phyloP scores from a whole-genome alignment of 2,797 vertebrate genomes.

The Phoeniculus purpureus region DNA sequence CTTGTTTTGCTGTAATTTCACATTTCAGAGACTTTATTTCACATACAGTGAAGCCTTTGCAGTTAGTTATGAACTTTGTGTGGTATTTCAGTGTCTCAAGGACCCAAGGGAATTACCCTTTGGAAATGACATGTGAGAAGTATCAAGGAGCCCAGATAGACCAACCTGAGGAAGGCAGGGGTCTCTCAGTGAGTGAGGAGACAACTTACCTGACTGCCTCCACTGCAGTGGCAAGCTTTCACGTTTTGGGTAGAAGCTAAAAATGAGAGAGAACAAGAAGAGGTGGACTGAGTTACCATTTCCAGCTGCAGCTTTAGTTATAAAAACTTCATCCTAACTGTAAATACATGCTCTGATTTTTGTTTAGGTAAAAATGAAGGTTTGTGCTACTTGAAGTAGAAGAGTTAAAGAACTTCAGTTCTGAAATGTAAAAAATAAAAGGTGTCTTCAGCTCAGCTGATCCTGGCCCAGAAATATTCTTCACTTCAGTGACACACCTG shows the following conservation, averaged over 20 bases:
- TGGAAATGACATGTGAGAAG: background rate
- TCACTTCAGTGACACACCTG: background rate
- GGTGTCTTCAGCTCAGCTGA: background rate
- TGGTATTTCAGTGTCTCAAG: background rate
- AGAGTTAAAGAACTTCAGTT: background rate
- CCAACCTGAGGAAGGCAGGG: background rate
- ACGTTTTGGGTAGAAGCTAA: background rate
- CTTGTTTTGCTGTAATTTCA: background rate
- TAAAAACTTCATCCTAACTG: background rate
- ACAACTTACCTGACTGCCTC: background rate
- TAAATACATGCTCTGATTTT: background rate
- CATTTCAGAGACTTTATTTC: background rate
- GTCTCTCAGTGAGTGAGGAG: background rate
- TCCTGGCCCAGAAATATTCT: background rate
- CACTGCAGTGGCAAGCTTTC: background rate
- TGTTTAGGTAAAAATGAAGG: background rate
- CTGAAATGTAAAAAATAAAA: background rate
- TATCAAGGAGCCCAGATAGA: background rate
- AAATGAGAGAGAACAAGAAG: background rate
- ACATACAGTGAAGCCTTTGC: background rate
- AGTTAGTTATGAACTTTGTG: background rate
- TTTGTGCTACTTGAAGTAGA: background rate
- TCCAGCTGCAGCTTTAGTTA: background rate
- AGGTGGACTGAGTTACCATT: background rate
- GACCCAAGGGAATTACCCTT: background rate